Conservation (phyloP, 2,797 vertebrate genomes). For the Hypotaenidia philippensis region DNA sequence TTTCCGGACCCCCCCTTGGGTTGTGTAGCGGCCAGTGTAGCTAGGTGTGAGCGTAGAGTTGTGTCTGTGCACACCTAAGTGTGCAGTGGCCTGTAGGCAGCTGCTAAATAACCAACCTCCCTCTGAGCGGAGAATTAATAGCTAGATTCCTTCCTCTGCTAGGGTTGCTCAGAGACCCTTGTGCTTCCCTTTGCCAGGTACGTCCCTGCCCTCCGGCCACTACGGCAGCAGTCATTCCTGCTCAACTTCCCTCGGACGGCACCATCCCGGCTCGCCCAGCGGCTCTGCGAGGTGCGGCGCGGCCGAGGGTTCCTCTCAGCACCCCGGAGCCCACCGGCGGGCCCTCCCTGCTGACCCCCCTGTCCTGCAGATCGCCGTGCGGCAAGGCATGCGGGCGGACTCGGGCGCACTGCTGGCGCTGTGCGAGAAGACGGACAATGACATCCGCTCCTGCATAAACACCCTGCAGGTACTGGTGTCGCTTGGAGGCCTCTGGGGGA, state of each 20-base stretch:
- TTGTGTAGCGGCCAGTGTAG: neutral
- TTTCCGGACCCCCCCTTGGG: neutral
- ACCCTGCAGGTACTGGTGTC: conserved; percentile 88
- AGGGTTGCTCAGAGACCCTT: neutral
- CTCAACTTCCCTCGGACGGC: conserved; percentile 89
- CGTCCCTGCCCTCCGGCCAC: conserved; percentile 88
- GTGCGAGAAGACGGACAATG: conserved; percentile 94
- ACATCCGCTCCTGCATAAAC: conserved; percentile 95
- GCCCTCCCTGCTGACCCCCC: neutral
- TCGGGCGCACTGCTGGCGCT: conserved; percentile 85
- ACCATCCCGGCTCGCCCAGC: conserved; percentile 89
- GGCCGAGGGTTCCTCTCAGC: fast-evolving
- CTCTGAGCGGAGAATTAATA: neutral
- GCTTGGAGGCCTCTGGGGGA: fast-evolving
- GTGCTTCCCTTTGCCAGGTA: conserved; percentile 81
- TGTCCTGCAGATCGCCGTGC: conserved; percentile 81
- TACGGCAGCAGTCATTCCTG: conserved; percentile 92
- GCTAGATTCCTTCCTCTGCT: neutral
- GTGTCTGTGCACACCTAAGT: fast-evolving
- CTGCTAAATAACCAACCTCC: neutral
- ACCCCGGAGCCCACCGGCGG: fast-evolving
- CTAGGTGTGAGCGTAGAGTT: fast-evolving
- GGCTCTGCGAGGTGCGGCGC: conserved; percentile 87
- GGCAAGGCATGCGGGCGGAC: conserved; percentile 89
- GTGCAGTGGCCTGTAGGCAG: neutral